Percentiles rank a stretch among this genome's conserved stretches.
Conservation (phyloP, 2,113 vertebrate species). For the Odobenus rosmarus region DNA sequence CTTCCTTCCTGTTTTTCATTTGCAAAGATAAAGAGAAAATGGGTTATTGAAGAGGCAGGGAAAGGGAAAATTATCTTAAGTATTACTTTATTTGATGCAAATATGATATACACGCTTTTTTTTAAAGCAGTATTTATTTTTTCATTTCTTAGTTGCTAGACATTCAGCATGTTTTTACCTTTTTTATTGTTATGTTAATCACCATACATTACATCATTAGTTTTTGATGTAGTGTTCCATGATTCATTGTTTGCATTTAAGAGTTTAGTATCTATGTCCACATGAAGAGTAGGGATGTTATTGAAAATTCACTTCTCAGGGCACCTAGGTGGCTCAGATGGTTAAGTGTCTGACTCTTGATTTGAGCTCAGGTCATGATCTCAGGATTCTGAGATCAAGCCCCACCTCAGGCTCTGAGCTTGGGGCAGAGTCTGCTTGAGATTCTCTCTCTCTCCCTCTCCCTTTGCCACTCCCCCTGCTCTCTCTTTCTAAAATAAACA, state of each 20-base stretch:
- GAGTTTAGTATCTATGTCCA: neutral
- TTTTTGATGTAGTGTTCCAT: too few relatives aligned
- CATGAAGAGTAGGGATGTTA: neutral
- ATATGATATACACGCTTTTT: neutral
- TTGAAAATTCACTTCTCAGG: neutral
- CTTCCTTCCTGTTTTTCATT: neutral
- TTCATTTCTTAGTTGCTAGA: too few relatives aligned
- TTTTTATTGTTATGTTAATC: too few relatives aligned
- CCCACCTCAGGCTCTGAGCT: neutral
- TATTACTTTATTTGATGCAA: slow-evolving; percentile 33
- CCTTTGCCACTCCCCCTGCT: neutral
- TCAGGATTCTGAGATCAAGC: neutral
- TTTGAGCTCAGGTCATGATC: neutral
- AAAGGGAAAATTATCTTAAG: neutral
- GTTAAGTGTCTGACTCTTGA: neutral
- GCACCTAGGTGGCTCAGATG: neutral
- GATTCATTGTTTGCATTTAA: neutral
- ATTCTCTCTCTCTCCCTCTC: neutral
- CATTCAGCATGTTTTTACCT: too few relatives aligned
- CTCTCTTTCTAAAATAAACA: neutral
- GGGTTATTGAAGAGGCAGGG: neutral
- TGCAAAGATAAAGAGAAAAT: neutral
- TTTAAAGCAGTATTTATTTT: too few relatives aligned
- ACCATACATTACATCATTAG: too few relatives aligned
- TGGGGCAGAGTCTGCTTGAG: neutral